Percentiles rank a stretch among this genome's conserved stretches.
Conservation (phyloP, 2,797 vertebrate genomes). For the Rhinogobio ventralis region DNA sequence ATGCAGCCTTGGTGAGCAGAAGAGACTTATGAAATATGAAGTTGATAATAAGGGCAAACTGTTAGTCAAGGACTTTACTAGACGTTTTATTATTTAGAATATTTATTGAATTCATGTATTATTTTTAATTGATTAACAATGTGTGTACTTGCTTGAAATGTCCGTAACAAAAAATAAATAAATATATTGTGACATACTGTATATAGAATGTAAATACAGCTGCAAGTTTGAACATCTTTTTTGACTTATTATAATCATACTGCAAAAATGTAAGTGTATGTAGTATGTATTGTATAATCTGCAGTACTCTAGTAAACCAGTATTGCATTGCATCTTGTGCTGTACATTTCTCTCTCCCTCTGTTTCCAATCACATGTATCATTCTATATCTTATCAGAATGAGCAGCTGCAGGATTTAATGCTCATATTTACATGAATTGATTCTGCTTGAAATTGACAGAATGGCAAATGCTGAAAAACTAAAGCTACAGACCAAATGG, state of each 20-base stretch:
- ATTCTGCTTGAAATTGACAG: slow-evolving; percentile 61
- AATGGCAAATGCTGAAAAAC: slow-evolving; percentile 73
- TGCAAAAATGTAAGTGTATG: background rate
- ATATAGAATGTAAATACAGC: too few relatives aligned
- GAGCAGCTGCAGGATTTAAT: slow-evolving; percentile 69
- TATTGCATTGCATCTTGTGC: background rate
- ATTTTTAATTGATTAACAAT: background rate
- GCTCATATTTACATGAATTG: slow-evolving; percentile 73
- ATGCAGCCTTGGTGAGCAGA: background rate
- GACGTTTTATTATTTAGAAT: background rate
- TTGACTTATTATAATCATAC: background rate
- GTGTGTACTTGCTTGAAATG: background rate
- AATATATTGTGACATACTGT: too few relatives aligned
- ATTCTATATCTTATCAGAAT: slow-evolving; percentile 47
- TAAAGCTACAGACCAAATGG: slow-evolving; percentile 70
- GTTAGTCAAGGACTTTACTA: background rate
- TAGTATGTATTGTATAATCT: background rate
- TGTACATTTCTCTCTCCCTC: slow-evolving; percentile 7
- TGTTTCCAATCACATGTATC: slow-evolving; percentile 4
- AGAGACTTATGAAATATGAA: background rate
- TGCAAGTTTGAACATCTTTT: background rate
- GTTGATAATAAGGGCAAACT: background rate
- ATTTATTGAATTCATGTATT: background rate
- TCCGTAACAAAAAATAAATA: background rate
- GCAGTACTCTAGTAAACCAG: background rate